Evolutionary conservation across 2,888 invertebrate species (phyloP).

Genomic region (Entomobrya multifasciata): DNA sequence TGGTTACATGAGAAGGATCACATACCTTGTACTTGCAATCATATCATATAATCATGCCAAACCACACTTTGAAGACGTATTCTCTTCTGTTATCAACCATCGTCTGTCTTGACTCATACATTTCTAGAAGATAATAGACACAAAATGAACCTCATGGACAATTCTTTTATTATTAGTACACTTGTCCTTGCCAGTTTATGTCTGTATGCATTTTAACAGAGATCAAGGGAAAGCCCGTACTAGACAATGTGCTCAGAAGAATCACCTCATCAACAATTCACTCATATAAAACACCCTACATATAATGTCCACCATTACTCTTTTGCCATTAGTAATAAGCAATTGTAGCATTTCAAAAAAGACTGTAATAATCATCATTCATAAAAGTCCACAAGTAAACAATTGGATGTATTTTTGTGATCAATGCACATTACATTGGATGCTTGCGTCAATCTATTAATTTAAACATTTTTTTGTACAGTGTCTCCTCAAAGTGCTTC

Average conservation of each 20-base stretch:
- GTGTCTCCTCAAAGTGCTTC: too few species aligned
- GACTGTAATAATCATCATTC: conserved; percentile 42
- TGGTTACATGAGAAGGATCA: too few species aligned
- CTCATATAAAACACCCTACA: background rate
- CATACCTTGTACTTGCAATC: too few species aligned
- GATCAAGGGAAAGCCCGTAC: background rate
- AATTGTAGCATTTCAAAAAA: too few species aligned
- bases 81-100: conserved; percentile 40
- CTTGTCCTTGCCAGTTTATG: conserved; percentile 30
- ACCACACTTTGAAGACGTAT: too few species aligned
- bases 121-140: conserved; percentile 58
- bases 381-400: conserved; percentile 44
- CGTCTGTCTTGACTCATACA: conserved; percentile 57
- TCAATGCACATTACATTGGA: conserved; percentile 28
- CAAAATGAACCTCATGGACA: conserved; percentile 63
- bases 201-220: conserved; percentile 19
- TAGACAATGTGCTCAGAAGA: conserved; percentile 19
- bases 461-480: background rate
- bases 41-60: conserved; percentile 33
- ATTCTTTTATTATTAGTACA: conserved; percentile 23
- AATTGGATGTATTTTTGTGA: conserved; percentile 21
- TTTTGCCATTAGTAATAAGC: too few species aligned
- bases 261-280: conserved; percentile 33
- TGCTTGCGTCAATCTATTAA: conserved; percentile 20
- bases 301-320: too few species aligned